Conservation (phyloP, 1,140 invertebrate genomes). For the Plutomurus gul region DNA sequence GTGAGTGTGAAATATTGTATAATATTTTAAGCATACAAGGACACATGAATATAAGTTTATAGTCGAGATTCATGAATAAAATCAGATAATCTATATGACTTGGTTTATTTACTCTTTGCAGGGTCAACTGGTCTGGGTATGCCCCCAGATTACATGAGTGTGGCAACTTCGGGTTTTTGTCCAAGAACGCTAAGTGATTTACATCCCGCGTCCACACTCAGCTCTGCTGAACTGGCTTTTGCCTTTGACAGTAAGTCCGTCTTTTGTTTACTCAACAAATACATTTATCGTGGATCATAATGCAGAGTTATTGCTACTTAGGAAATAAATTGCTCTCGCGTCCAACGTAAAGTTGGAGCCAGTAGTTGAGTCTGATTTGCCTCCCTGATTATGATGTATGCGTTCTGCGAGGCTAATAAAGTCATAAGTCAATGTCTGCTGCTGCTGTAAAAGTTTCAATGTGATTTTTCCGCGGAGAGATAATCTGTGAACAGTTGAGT, state of each 20-base stretch:
- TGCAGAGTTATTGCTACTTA: constrained; percentile 21
- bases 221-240: constrained; percentile 76
- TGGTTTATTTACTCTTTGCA: constrained; percentile 46
- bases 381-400: constrained; percentile 46
- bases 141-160: constrained; percentile 72
- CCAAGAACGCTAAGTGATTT: constrained; percentile 64
- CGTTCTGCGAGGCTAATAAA: constrained; percentile 52
- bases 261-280: constrained; percentile 26
- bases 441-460: background rate
- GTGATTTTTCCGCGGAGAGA: constrained; percentile 13
- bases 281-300: background rate
- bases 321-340: background rate
- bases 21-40: too few species aligned
- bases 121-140: constrained; percentile 66
- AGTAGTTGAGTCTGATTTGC: background rate
- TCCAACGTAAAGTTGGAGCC: background rate
- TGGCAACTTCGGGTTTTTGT: constrained; percentile 57
- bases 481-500: constrained; percentile 39
- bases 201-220: constrained; percentile 73
- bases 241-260: constrained; percentile 73
- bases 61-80: constrained; percentile 23
- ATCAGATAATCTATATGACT: constrained; percentile 3
- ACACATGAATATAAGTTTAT: too few species aligned
- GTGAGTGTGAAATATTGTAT: too few species aligned
- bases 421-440: constrained; percentile 56